Evolutionary conservation across 2,113 vertebrate genomes (phyloP).

Genomic region (Tachysurus vachellii): DNA sequence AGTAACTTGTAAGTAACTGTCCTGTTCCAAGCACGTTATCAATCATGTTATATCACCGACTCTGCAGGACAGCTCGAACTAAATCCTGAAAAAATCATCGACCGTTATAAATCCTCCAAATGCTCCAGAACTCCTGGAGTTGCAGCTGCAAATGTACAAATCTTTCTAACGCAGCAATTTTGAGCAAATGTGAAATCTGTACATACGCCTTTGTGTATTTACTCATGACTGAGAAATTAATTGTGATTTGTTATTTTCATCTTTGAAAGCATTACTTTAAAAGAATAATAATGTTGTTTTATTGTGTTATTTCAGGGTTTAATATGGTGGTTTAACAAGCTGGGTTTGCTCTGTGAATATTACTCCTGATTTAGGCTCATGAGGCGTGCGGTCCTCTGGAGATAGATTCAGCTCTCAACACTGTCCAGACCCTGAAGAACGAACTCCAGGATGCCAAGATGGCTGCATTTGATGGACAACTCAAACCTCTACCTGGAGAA

Average conservation of each 20-base stretch:
- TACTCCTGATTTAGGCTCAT: conserved; percentile 79
- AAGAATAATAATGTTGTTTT: not conserved
- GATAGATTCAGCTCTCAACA: conserved; percentile 92
- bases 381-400: conserved; percentile 98
- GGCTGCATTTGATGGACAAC: conserved; percentile 85
- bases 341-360: not conserved
- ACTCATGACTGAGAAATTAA: not conserved
- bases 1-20: not conserved
- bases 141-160: not conserved
- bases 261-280: not conserved
- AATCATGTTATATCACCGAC: not conserved
- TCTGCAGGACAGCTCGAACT: not conserved
- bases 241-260: not conserved
- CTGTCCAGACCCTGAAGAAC: conserved; percentile 89
- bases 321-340: not conserved
- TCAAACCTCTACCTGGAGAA: conserved; percentile 97
- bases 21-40: not conserved
- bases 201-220: not conserved
- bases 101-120: not conserved
- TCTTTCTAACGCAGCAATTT: not conserved
- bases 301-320: not conserved
- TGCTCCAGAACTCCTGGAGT: not conserved
- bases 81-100: not conserved
- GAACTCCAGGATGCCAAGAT: conserved; percentile 96
- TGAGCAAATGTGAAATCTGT: not conserved